phyloP scores from a whole-genome alignment of 2,113 vertebrate species.

The Oxygymnocypris stewartii region DNA sequence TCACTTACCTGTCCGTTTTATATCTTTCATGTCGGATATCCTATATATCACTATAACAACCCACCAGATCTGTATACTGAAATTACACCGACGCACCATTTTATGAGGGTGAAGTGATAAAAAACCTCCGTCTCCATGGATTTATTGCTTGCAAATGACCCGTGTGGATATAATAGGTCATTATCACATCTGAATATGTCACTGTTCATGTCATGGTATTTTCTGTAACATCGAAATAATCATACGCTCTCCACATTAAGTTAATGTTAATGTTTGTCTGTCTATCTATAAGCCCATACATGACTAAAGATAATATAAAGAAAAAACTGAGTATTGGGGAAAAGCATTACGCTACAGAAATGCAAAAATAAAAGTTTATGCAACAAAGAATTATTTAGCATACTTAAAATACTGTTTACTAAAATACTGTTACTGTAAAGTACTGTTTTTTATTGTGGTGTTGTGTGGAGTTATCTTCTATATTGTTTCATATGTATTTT shows the following conservation, averaged over 20 bases:
- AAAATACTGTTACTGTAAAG: background rate
- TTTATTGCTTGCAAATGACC: background rate
- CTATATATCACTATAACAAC: slow-evolving; percentile 1
- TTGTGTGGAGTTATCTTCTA: too few relatives aligned
- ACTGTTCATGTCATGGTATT: background rate
- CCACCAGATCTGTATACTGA: background rate
- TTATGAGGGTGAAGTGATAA: slow-evolving; percentile 19
- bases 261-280: background rate
- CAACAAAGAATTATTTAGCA: background rate
- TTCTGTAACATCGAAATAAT: background rate
- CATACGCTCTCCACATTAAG: background rate
- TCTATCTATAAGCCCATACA: background rate
- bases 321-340: background rate
- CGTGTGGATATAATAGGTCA: background rate
- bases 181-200: background rate
- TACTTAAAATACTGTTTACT: background rate
- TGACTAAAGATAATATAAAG: background rate
- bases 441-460: too few relatives aligned
- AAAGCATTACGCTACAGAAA: background rate
- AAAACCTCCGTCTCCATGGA: background rate
- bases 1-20: background rate
- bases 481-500: too few relatives aligned
- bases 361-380: background rate
- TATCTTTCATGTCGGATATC: background rate
- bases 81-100: background rate